Evolutionary conservation across 92 coral and sea anemone genomes (phyloP).

Genomic region (Porites rus): DNA sequence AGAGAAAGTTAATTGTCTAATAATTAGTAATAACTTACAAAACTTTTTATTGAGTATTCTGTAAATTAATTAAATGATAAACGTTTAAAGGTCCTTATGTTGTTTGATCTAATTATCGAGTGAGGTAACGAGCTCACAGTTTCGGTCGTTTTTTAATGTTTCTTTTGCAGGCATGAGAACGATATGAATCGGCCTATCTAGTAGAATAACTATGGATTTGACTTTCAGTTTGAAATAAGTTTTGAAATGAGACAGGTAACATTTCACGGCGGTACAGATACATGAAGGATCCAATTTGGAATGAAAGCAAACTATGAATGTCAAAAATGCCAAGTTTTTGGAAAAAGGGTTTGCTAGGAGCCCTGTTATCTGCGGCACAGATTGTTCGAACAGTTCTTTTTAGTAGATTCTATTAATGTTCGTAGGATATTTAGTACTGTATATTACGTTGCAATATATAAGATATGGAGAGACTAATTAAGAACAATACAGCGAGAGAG

Average conservation of each 20-base stretch:
- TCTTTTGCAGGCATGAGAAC: neutral
- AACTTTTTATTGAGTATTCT: no score
- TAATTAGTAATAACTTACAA: no score
- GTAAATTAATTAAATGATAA: no score
- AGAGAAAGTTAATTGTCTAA: no score
- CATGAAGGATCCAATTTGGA: neutral
- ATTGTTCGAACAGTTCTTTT: no score
- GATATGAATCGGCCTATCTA: neutral
- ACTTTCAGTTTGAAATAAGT: slow-evolving; percentile 1
- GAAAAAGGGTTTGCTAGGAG: neutral
- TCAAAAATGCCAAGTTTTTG: neutral
- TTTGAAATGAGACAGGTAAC: neutral
- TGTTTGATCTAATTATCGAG: no score
- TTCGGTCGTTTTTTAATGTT: neutral
- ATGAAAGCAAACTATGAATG: neutral
- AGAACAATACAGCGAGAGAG: neutral
- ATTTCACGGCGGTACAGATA: neutral
- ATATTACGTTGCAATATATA: no score
- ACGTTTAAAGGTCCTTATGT: no score
- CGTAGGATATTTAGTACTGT: neutral
- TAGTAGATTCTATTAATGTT: neutral
- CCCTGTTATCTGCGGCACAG: no score
- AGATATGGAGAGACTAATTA: neutral
- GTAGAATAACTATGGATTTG: neutral
- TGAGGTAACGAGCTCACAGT: neutral